These are phyloP conservation scores for Passer montanus DNA, from an alignment of 2,113 vertebrate species.

Conservation along the genomic window DNA sequence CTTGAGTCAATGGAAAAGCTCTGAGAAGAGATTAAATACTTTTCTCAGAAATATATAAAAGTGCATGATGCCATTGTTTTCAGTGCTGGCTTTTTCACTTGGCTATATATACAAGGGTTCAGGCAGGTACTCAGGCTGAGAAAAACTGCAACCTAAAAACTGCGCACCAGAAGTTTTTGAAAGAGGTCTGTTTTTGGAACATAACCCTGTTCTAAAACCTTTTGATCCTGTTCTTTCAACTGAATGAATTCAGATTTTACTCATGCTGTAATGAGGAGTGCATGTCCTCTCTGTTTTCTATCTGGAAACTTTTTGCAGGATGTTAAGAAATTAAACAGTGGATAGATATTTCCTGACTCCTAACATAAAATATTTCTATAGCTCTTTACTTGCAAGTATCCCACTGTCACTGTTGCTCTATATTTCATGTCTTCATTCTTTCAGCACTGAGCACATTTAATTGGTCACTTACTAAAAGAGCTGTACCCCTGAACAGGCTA, in stretches of 20 bases:
- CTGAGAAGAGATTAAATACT: not conserved
- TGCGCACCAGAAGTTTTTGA: not conserved
- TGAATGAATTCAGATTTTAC: not conserved
- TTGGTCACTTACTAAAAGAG: not conserved
- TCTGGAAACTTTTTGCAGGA: not conserved
- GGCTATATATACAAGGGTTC: not conserved
- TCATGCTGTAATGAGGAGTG: not conserved
- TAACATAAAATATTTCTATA: not conserved
- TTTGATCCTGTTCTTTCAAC: not conserved
- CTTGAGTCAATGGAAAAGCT: not conserved
- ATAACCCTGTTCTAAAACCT: not conserved
- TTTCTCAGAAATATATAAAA: not conserved
- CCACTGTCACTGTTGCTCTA: not conserved
- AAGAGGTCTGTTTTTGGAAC: not conserved
- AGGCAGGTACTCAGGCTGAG: not conserved
- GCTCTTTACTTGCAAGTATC: not conserved
- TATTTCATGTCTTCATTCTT: not conserved
- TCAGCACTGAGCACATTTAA: not conserved
- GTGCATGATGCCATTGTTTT: not conserved
- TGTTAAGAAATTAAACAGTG: not conserved
- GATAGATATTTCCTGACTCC: not conserved
- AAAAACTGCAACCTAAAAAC: not conserved
- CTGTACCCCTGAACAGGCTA: not conserved
- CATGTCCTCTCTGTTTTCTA: not conserved
- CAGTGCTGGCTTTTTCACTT: not conserved